Percentiles rank a stretch among this genome's conserved stretches.
Evolutionary conservation across 2,888 invertebrate genomes (phyloP).

Genomic region (Drosophila paranaensis): DNA sequence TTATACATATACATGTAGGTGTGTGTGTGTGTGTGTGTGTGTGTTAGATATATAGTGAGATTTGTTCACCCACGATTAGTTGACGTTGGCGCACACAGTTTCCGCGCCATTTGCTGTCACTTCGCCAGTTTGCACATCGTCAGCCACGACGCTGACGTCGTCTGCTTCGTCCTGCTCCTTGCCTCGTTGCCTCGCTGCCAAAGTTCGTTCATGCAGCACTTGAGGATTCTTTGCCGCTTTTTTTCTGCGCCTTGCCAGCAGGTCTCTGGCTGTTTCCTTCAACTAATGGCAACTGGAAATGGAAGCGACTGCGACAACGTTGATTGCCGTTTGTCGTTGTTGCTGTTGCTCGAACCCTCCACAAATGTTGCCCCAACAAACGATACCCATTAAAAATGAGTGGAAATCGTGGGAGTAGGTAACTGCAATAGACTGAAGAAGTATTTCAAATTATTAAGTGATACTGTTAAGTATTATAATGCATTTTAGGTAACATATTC

Average conservation of each 20-base stretch:
- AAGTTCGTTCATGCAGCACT: constrained; percentile 73
- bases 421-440: too few relatives aligned
- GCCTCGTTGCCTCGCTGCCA: not conserved
- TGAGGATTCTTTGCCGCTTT: constrained; percentile 27
- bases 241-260: constrained; percentile 24
- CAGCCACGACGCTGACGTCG: constrained; percentile 59
- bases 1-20: not conserved
- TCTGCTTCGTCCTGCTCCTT: constrained; percentile 3
- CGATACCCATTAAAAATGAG: not conserved
- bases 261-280: constrained; percentile 50
- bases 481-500: too few relatives aligned
- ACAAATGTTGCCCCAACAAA: constrained; percentile 23
- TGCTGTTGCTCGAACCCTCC: constrained; percentile 28
- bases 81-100: constrained; percentile 77
- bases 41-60: constrained; percentile 48
- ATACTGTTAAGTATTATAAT: too few relatives aligned
- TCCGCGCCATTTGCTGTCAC: constrained; percentile 83
- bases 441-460: too few relatives aligned
- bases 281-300: constrained; percentile 76
- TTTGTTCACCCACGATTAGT: constrained; percentile 79
- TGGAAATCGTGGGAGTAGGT: too few relatives aligned
- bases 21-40: constrained; percentile 4
- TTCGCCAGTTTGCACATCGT: constrained; percentile 83
- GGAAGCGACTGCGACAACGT: constrained; percentile 66
- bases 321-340: constrained; percentile 65